Conservation (phyloP, 2,888 invertebrate genomes). For the Cryptocephalus moraei region DNA sequence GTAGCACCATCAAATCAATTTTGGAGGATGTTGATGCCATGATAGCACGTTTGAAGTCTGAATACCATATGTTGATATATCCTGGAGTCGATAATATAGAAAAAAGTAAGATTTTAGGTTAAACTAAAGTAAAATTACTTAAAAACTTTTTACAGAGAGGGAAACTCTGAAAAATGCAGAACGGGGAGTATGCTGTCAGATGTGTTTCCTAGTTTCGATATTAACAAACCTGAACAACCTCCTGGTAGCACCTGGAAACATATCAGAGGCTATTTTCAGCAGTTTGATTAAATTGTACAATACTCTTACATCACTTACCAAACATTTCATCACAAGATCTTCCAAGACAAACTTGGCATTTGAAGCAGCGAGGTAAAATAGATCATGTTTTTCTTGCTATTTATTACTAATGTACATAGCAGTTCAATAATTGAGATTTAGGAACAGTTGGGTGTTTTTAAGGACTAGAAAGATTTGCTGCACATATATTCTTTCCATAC, state of each 20-base stretch:
- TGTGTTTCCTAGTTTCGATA: slow-evolving; percentile 44
- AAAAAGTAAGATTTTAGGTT: slow-evolving; percentile 25
- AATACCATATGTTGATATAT: slow-evolving; percentile 29
- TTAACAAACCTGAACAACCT: slow-evolving; percentile 43
- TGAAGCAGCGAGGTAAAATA: slow-evolving; percentile 40
- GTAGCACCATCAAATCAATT: slow-evolving; percentile 31
- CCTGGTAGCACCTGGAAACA: slow-evolving; percentile 42
- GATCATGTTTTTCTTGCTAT: too few species aligned
- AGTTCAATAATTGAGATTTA: too few species aligned
- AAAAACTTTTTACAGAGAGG: slow-evolving; percentile 26
- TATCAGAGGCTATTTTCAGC: slow-evolving; percentile 46
- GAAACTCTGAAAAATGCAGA: slow-evolving; percentile 44
- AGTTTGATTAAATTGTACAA: slow-evolving; percentile 45
- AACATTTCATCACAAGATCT: slow-evolving; percentile 47
- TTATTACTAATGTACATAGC: too few species aligned
- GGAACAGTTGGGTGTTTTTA: neutral
- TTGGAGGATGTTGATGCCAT: slow-evolving; percentile 38
- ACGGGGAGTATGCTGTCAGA: slow-evolving; percentile 47
- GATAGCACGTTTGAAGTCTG: slow-evolving; percentile 33
- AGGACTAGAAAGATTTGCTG: too few species aligned
- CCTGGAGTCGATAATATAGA: slow-evolving; percentile 26
- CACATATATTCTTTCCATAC: too few species aligned
- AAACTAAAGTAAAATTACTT: neutral
- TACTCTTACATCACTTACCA: slow-evolving; percentile 45
- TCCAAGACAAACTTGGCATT: slow-evolving; percentile 40